Conservation (phyloP, 2,797 vertebrate species). For the Macropodus opercularis region DNA sequence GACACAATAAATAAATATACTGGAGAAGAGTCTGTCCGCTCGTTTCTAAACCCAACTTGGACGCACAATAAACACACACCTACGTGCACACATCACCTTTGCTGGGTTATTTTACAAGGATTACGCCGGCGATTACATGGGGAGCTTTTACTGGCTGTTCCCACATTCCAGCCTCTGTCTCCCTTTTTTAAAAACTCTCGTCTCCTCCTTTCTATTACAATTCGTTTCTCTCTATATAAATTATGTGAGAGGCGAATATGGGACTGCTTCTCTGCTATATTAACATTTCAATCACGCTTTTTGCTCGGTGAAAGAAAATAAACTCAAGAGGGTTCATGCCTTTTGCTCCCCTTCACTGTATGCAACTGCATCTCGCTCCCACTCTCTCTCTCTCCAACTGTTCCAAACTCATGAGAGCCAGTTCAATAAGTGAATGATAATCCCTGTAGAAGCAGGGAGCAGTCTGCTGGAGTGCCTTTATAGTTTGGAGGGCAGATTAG, state of each 20-base stretch:
- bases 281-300: conserved; percentile 79
- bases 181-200: conserved; percentile 32
- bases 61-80: conserved; percentile 28
- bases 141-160: conserved; percentile 68
- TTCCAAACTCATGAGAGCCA: conserved; percentile 53
- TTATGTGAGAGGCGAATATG: conserved; percentile 57
- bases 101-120: conserved; percentile 74
- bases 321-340: conserved; percentile 71
- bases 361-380: conserved; percentile 51
- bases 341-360: conserved; percentile 71
- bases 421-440: conserved; percentile 79
- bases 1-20: conserved; percentile 5
- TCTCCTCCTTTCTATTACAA: conserved; percentile 51
- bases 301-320: conserved; percentile 66
- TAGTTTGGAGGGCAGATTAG: conserved; percentile 76
- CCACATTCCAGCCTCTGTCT: conserved; percentile 70
- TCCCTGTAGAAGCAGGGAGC: conserved; percentile 70
- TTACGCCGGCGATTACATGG: conserved; percentile 73
- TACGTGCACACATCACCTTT: conserved; percentile 39
- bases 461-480: conserved; percentile 69
- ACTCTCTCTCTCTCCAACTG: conserved; percentile 32
- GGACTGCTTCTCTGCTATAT: conserved; percentile 56
- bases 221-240: conserved; percentile 46
- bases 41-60: conserved; percentile 39
- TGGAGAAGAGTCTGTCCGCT: background rate